A percentile compares a stretch with the other conserved stretches of the same genome.
phyloP scores from a whole-genome alignment of 1,140 invertebrate genomes.

The Zaprionus nigranus region DNA sequence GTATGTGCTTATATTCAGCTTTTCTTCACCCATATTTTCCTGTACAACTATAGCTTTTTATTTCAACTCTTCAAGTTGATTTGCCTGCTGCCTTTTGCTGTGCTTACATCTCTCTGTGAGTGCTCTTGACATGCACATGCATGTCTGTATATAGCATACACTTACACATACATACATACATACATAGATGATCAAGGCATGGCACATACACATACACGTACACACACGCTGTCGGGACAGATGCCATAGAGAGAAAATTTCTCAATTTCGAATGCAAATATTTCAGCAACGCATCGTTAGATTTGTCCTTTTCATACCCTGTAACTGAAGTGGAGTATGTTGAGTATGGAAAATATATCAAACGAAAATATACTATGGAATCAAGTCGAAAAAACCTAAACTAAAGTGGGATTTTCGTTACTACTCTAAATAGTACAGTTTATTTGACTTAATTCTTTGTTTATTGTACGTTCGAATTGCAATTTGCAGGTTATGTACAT shows the following conservation, averaged over 20 bases:
- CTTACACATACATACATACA: background rate
- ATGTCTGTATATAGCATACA: background rate
- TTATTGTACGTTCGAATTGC: no score
- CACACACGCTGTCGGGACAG: constrained; percentile 26
- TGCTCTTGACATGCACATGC: background rate
- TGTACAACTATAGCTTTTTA: background rate
- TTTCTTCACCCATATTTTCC: background rate
- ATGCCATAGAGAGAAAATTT: constrained; percentile 47
- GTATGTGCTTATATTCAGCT: background rate
- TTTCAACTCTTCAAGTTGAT: background rate
- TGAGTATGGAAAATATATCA: background rate
- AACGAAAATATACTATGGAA: background rate
- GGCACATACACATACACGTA: constrained; percentile 7
- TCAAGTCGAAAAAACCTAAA: no score
- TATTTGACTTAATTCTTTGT: no score
- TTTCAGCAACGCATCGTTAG: constrained; percentile 69
- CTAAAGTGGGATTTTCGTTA: no score
- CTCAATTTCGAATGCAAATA: constrained; percentile 78
- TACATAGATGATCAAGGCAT: constrained; percentile 12
- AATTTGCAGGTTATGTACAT: no score
- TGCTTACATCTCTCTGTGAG: background rate
- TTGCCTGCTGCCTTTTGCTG: background rate
- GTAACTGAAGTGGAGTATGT: background rate
- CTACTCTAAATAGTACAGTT: no score
- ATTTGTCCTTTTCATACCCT: constrained; percentile 44